Conservation (phyloP, 2,113 vertebrate genomes). For the Chitala chitala region DNA sequence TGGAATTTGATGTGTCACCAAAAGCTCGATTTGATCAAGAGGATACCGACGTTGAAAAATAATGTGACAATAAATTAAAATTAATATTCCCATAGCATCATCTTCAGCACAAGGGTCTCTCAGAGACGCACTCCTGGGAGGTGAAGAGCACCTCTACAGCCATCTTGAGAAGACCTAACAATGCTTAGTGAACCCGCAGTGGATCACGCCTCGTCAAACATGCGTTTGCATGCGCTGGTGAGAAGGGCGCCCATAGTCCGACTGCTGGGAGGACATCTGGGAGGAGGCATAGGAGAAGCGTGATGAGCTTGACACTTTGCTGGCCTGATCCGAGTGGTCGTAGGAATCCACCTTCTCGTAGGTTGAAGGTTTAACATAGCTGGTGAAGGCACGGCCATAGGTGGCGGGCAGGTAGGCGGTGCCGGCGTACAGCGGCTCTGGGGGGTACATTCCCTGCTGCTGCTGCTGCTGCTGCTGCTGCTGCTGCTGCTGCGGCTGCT, state of each 20-base stretch:
- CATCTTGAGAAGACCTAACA: conserved; percentile 4
- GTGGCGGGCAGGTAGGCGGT: conserved; percentile 73
- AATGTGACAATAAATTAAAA: conserved; percentile 36
- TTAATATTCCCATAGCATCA: conserved; percentile 32
- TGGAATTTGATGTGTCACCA: conserved; percentile 35
- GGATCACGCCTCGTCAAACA: conserved; percentile 62
- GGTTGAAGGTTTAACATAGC: conserved; percentile 72
- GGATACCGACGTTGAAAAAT: conserved; percentile 37
- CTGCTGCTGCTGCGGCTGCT: conserved; percentile 64
- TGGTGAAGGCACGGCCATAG: conserved; percentile 77
- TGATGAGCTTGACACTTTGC: conserved; percentile 68
- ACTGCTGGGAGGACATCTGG: conserved; percentile 71
- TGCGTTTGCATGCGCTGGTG: conserved; percentile 86
- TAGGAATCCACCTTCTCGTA: conserved; percentile 73
- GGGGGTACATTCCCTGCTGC: conserved; percentile 51
- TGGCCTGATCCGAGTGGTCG: conserved; percentile 70
- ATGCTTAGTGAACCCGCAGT: conserved; percentile 24
- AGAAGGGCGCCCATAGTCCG: conserved; percentile 68
- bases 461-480: conserved; percentile 42
- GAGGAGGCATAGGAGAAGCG: conserved; percentile 79
- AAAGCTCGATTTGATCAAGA: conserved; percentile 39
- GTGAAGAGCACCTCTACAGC: background rate
- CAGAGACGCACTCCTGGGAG: background rate
- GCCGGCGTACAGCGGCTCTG: conserved; percentile 64
- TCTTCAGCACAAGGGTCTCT: conserved; percentile 25